Evolutionary conservation across 2,888 invertebrate genomes (phyloP), one percentile per base, ranked within the genome.

Genomic region (Xestia rhomboidea): DNA sequence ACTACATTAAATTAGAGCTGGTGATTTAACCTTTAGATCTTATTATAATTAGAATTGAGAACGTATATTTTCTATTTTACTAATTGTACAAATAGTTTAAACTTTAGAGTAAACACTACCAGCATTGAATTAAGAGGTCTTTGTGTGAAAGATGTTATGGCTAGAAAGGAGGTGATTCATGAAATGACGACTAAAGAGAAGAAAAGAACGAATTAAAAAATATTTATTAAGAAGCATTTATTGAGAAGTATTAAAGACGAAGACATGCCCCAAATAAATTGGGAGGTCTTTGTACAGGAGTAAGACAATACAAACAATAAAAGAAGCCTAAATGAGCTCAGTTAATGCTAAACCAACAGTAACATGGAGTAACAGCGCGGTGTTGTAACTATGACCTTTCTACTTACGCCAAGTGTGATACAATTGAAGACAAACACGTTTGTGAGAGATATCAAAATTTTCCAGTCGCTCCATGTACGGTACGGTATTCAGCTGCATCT

Each of bases 21-120:
- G 24, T 60, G 18, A 54, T 38, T 57, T 41, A 30, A 68, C 54
- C 73, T 80, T 73, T 57, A 54, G 6, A 68, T 21, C 41, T 66
- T 51, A 49, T 41, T 27, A 66, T 18, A 64, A 34, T 78, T 10
- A 57, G 30, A 78, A 24, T 27, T 27, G 15, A 49, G 30, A 38
- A 15, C 3, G 10, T 24, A 27, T 21, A n/a, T 46, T 27, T 11
- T 64, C 21, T 24, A 7, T 8, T 7, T 0, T 18, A 0, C 1
- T 4, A 44, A 46, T 68, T 63, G 18, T 15, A 27, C 5, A 76
- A 44, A 51, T 34, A 0, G 41, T 51, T 27, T 24, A n/a, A n/a
- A n/a, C n/a, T n/a, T n/a, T n/a, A 34, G 34, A 77, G 13, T 38
- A 2, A 24, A 41, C 13, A 64, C 18, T 27, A 13, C 15, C 4